A percentile compares a stretch with the other conserved stretches of the same genome.
Conservation (phyloP, 1,140 invertebrate genomes). For the Thaumetopoea pityocampa region DNA sequence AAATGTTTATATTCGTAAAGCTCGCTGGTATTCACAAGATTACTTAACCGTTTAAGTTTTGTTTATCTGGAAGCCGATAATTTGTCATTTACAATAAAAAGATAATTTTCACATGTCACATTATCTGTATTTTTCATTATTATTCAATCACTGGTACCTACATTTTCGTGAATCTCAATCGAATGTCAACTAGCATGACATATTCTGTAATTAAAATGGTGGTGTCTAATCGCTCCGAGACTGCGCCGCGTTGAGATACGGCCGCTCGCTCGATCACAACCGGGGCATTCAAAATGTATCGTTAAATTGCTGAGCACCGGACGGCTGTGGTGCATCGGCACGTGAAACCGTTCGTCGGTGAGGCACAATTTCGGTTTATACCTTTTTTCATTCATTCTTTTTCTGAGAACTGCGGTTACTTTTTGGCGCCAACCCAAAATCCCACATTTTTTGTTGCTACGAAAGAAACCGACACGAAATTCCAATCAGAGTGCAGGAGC, state of each 20-base stretch:
- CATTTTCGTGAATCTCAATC: too few species aligned
- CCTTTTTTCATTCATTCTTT: conserved; percentile 63
- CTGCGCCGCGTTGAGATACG: too few species aligned
- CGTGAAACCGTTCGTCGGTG: conserved; percentile 60
- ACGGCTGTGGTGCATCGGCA: conserved; percentile 58
- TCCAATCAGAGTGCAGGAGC: conserved; percentile 12
- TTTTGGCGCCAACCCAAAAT: conserved; percentile 61
- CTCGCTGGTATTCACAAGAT: too few species aligned
- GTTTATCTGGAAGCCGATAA: too few species aligned
- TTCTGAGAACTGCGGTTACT: conserved; percentile 66
- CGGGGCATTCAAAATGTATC: conserved; percentile 41
- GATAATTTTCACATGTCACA: too few species aligned
- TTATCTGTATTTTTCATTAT: too few species aligned
- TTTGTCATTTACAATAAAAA: too few species aligned
- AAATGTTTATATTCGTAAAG: too few species aligned
- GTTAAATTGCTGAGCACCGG: conserved; percentile 53
- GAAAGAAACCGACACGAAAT: conserved; percentile 16
- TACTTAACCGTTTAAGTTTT: too few species aligned
- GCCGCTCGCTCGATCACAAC: conserved; percentile 14
- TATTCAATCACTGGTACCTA: too few species aligned
- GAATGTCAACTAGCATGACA: too few species aligned
- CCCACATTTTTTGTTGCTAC: conserved; percentile 14
- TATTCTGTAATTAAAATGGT: too few species aligned
- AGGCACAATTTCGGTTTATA: conserved; percentile 45
- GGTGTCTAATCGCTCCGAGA: conserved; percentile 11